phyloP scores from a whole-genome alignment of 2,888 invertebrate species.

The Heliconius cydno region DNA sequence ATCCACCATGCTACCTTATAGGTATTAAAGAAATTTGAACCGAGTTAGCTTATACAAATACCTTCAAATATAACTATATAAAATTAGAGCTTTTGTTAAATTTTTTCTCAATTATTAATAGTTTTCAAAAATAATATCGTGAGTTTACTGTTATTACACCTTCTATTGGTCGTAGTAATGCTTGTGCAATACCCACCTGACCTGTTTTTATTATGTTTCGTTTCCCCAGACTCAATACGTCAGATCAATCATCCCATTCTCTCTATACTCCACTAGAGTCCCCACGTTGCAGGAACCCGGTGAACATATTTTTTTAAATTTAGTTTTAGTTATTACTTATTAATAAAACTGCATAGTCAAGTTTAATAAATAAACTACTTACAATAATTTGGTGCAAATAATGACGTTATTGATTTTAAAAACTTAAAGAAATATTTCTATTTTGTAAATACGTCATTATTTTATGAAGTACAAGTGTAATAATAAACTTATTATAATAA shows the following conservation, averaged over 20 bases:
- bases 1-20: conserved; percentile 44
- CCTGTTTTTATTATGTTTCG: conserved; percentile 17
- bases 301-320: neutral
- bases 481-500: neutral
- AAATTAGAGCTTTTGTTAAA: neutral
- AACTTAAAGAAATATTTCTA: no score
- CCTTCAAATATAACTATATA: neutral
- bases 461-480: neutral
- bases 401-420: no score
- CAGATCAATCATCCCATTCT: conserved; percentile 20
- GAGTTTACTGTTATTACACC: neutral
- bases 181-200: conserved; percentile 6
- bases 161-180: neutral
- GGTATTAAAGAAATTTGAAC: conserved; percentile 44
- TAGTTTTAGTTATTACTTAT: neutral
- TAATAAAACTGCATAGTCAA: neutral
- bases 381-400: no score
- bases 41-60: conserved; percentile 36
- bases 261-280: neutral
- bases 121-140: neutral
- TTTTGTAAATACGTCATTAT: no score
- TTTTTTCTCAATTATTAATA: neutral
- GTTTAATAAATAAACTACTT: neutral
- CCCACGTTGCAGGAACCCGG: neutral
- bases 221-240: conserved; percentile 3